A percentile compares a stretch with the other conserved stretches of the same genome.
Conservation (phyloP, 2,113 vertebrate species). For the Phalacrocorax aristotelis region DNA sequence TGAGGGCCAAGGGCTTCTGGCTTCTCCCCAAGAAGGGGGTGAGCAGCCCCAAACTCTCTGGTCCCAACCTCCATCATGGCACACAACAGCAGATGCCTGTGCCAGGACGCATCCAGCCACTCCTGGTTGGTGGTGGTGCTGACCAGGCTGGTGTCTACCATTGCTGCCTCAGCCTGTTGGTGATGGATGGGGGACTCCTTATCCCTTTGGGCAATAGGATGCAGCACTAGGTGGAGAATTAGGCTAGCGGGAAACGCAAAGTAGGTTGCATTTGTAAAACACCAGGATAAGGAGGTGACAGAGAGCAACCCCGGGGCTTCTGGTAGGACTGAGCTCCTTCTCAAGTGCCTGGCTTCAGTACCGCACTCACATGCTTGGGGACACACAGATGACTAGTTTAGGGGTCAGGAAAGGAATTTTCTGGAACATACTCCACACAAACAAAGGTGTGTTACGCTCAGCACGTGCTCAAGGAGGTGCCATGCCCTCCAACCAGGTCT, state of each 20-base stretch:
- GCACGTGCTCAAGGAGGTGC: neutral
- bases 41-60: neutral
- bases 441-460: fast-evolving
- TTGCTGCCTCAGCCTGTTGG: neutral
- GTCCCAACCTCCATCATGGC: neutral
- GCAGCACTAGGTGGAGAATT: neutral
- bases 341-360: neutral
- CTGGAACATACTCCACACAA: neutral
- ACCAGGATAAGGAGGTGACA: neutral
- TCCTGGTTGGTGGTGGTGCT: neutral
- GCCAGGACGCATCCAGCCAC: too few species aligned
- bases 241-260: neutral
- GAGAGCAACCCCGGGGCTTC: neutral
- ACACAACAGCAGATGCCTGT: neutral
- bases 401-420: neutral
- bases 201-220: neutral
- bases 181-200: fast-evolving
- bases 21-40: neutral
- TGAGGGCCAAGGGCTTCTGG: neutral
- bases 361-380: neutral
- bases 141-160: neutral
- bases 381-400: neutral
- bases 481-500: neutral
- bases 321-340: neutral
- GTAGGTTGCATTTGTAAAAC: fast-evolving